Conservation (phyloP, 30 jellyfish, hydroid and myxozoan genomes). For the Chironex yamaguchii region DNA sequence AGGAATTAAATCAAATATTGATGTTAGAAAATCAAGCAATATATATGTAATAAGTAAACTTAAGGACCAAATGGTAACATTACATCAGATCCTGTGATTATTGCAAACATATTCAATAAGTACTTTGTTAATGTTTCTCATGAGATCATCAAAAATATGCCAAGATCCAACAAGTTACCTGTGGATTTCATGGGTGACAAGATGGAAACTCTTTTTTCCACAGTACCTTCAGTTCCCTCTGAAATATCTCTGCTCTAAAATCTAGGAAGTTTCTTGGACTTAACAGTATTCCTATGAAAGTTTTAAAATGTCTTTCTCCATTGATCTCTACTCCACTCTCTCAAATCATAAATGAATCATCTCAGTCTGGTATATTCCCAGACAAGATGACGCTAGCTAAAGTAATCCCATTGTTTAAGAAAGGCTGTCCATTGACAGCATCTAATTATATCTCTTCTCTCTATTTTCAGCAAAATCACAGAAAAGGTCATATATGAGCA, state of each 20-base stretch:
- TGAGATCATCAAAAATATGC: neutral
- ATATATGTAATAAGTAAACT: too few relatives aligned
- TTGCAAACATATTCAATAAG: too few relatives aligned
- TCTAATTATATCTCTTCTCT: slow-evolving; percentile 34
- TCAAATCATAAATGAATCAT: slow-evolving; percentile 37
- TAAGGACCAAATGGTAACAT: too few relatives aligned
- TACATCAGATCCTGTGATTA: too few relatives aligned
- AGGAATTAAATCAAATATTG: too few relatives aligned
- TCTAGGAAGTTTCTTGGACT: slow-evolving; percentile 25
- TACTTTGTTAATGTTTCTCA: neutral
- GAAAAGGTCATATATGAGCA: neutral
- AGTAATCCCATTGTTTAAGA: slow-evolving; percentile 41
- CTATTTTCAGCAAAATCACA: slow-evolving; percentile 12
- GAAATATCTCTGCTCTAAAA: slow-evolving; percentile 8
- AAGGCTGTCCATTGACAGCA: slow-evolving; percentile 38
- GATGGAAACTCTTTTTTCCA: neutral
- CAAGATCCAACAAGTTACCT: slow-evolving; percentile 38
- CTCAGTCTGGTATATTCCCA: slow-evolving; percentile 30
- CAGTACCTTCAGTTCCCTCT: slow-evolving; percentile 11
- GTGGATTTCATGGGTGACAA: neutral
- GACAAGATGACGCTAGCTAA: slow-evolving; percentile 27
- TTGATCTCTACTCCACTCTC: slow-evolving; percentile 10
- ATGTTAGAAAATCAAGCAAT: too few relatives aligned
- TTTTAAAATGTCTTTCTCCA: slow-evolving; percentile 27
- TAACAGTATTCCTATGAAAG: slow-evolving; percentile 23